Percentiles rank a stretch among this genome's conserved stretches.
These are phyloP conservation scores for Nibea albiflora DNA, from an alignment of 2,113 vertebrate species.

Conservation along the genomic window DNA sequence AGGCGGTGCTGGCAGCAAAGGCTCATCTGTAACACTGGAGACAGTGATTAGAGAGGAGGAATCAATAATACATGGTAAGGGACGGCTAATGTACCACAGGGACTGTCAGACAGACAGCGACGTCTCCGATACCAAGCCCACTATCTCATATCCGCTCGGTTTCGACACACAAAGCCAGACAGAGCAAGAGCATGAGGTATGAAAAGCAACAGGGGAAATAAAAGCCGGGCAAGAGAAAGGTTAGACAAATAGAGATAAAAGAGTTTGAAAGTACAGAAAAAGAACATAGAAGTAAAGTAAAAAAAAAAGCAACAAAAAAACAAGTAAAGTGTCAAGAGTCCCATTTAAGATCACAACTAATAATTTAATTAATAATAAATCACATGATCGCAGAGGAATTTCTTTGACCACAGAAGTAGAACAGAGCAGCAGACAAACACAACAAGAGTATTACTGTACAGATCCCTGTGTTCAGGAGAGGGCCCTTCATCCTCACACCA, in stretches of 20 bases:
- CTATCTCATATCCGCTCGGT: constrained; percentile 62
- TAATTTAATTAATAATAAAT: constrained; percentile 21
- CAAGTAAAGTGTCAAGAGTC: background rate
- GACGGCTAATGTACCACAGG: constrained; percentile 80
- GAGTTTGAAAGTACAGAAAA: constrained; percentile 34
- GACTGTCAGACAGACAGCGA: constrained; percentile 68
- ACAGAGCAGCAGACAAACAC: constrained; percentile 43
- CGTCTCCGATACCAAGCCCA: constrained; percentile 56
- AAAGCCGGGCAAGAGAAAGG: constrained; percentile 60
- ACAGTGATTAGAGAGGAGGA: constrained; percentile 73
- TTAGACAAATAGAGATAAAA: constrained; percentile 58
- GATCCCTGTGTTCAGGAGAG: constrained; percentile 41
- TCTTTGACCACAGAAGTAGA: constrained; percentile 35
- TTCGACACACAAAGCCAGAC: constrained; percentile 64
- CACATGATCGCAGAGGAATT: constrained; percentile 46
- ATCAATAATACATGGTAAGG: constrained; percentile 83
- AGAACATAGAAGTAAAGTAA: background rate
- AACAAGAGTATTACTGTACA: constrained; percentile 65
- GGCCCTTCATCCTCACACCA: constrained; percentile 61
- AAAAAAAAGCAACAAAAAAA: background rate
- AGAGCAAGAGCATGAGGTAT: constrained; percentile 43
- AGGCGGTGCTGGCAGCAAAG: constrained; percentile 57
- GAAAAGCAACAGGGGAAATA: constrained; percentile 76
- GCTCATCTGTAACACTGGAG: constrained; percentile 74
- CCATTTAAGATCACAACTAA: background rate